Base-by-base conservation (phyloP, 2,113 vertebrate species). In the Collichthys lucidus region DNA sequence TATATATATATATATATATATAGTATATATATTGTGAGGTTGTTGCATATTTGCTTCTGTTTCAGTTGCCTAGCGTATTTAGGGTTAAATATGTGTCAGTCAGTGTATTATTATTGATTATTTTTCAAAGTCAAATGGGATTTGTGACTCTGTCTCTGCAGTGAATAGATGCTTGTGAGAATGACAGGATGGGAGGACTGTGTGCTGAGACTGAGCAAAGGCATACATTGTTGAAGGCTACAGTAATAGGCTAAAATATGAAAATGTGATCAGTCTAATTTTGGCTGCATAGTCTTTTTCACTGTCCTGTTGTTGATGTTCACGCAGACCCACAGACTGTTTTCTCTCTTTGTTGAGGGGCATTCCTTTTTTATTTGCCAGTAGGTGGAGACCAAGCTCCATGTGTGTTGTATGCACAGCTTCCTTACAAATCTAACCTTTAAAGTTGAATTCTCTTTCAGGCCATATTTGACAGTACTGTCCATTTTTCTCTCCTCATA, bases 341-440 rank as follows among this genome's bases (percentile, higher is more conserved):
- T 68, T 57, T 16, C 35, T 82, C 8, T 49, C 15, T 52, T 57
- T 61, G 72, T 72, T 62, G 40, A 83, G 22, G 49, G 55, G 2
- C 82, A 78, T 67, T 61, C n/a, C 73, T 86, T 87, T 91, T 77
- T 79, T 68, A 77, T 89, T 91, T 83, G 83, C 94, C 95, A 95
- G 92, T 94, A 96, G 95, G 92, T 95, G 95, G 95, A 94, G 94
- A 89, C 91, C 89, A 90, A 94, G 93, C 83, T 94, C 93, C 86
- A 91, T 79, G 75, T 80, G 85, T 82, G 60, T 67, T 73, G 12
- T 47, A 72, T 47, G 29, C 80, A 74, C 42, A 72, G 52, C 53
- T 19, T 79, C 53, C 67, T 68, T 64, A 69, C 80, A 85, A 76
- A 81, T 88, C 57, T 86, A 90, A 85, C 75, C 84, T 91, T 91